These are phyloP conservation scores for Syndactyla subalaris DNA, from an alignment of 2,797 vertebrate species.

Conservation along the genomic window DNA sequence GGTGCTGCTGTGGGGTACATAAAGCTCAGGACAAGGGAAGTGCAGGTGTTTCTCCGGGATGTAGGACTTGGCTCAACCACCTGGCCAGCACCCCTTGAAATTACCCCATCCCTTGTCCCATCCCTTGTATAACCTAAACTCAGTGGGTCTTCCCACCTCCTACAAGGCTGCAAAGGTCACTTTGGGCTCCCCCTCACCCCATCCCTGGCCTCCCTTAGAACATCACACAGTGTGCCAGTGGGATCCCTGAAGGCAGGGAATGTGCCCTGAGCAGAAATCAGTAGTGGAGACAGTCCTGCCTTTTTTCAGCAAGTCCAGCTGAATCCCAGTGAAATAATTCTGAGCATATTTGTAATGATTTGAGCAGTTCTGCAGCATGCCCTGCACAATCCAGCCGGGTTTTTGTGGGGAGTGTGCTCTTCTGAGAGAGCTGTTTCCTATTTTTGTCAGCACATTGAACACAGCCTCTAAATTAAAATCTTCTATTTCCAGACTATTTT, in stretches of 20 bases:
- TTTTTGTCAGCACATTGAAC: slow-evolving; percentile 47
- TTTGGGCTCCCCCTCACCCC: not conserved
- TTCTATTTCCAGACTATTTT: slow-evolving; percentile 58
- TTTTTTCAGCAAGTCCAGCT: not conserved
- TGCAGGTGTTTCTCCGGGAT: not conserved
- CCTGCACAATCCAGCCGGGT: not conserved
- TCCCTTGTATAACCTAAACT: not conserved
- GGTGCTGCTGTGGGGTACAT: not conserved
- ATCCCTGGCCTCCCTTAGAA: not conserved
- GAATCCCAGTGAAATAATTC: not conserved
- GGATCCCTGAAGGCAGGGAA: not conserved
- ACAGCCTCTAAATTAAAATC: slow-evolving; percentile 61
- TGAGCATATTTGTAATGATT: not conserved
- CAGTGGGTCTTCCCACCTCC: not conserved
- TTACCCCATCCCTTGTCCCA: not conserved
- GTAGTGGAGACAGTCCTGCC: not conserved
- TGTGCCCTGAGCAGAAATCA: not conserved
- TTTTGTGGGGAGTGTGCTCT: not conserved
- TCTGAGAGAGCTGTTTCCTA: slow-evolving; percentile 40
- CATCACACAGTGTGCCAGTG: accelerated
- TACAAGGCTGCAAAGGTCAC: not conserved
- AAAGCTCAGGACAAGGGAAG: not conserved
- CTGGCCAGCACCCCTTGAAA: not conserved
- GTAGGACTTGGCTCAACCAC: accelerated
- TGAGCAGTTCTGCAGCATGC: not conserved